Evolutionary conservation across 2,888 invertebrate genomes (phyloP).

Genomic region (Microctonus brassicae): DNA sequence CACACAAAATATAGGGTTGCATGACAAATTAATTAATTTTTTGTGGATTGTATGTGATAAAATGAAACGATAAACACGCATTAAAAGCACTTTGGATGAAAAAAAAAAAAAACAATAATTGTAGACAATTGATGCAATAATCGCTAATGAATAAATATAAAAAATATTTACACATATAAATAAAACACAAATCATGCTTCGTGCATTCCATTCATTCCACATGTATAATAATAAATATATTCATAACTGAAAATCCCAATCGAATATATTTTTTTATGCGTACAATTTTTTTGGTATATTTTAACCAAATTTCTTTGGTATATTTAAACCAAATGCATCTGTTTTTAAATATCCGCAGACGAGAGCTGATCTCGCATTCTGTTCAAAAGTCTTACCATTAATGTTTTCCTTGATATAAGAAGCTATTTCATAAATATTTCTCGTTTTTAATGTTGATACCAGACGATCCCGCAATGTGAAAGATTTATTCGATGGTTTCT

Average conservation of each 20-base stretch:
- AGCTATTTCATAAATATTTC: constrained; percentile 68
- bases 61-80: too few species aligned
- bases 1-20: neutral
- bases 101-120: neutral
- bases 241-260: constrained; percentile 12
- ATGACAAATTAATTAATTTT: neutral
- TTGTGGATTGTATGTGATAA: too few species aligned
- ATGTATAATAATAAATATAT: constrained; percentile 4
- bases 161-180: constrained; percentile 3
- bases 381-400: constrained; percentile 61
- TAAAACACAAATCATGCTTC: constrained; percentile 33
- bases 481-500: constrained; percentile 65
- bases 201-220: constrained; percentile 20
- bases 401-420: constrained; percentile 69
- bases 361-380: constrained; percentile 34
- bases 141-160: constrained; percentile 1
- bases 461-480: constrained; percentile 65
- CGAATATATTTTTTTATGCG: constrained; percentile 13
- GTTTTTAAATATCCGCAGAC: constrained; percentile 50
- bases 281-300: constrained; percentile 3
- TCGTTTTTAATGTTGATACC: constrained; percentile 65
- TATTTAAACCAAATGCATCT: neutral
- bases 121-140: too few species aligned
- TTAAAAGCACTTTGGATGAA: neutral
- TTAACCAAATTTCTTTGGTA: constrained; percentile 1